Conservation (phyloP, 2,888 invertebrate genomes). For the Julus scandinavius region DNA sequence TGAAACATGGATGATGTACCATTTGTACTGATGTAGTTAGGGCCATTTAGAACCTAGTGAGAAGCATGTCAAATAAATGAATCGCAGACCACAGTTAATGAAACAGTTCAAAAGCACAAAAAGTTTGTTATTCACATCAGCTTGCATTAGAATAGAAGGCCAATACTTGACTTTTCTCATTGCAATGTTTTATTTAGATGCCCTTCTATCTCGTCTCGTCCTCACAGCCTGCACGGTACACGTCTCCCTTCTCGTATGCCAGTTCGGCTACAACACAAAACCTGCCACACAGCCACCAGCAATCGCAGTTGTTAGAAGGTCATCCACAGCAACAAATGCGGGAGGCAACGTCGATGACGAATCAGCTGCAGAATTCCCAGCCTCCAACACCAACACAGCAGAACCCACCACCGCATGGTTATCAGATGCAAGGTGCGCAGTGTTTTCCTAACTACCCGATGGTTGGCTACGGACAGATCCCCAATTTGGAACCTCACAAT, state of each 20-base stretch:
- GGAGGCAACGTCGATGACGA: conserved; percentile 1
- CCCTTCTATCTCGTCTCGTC: conserved; percentile 56
- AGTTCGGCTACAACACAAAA: conserved; percentile 43
- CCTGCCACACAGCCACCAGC: not conserved
- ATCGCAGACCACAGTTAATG: too few relatives aligned
- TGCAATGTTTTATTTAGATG: conserved; percentile 53
- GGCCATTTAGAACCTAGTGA: too few relatives aligned
- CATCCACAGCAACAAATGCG: conserved; percentile 50
- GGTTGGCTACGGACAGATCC: conserved; percentile 53
- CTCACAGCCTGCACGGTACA: conserved; percentile 45
- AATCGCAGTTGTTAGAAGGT: not conserved
- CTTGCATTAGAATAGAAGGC: not conserved
- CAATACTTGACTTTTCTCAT: not conserved
- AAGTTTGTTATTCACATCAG: not conserved
- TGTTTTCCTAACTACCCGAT: conserved; percentile 47
- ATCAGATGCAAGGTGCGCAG: conserved; percentile 48
- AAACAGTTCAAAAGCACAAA: too few relatives aligned
- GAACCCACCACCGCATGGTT: not conserved
- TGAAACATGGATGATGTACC: too few relatives aligned
- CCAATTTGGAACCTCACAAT: conserved; percentile 36
- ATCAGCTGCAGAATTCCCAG: conserved; percentile 2
- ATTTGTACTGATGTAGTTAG: too few relatives aligned
- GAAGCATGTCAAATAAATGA: too few relatives aligned
- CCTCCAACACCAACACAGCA: conserved; percentile 49
- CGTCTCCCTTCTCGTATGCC: conserved; percentile 54